Evolutionary conservation across 2,113 vertebrate species (phyloP).

Genomic region (Glaucomys volans): DNA sequence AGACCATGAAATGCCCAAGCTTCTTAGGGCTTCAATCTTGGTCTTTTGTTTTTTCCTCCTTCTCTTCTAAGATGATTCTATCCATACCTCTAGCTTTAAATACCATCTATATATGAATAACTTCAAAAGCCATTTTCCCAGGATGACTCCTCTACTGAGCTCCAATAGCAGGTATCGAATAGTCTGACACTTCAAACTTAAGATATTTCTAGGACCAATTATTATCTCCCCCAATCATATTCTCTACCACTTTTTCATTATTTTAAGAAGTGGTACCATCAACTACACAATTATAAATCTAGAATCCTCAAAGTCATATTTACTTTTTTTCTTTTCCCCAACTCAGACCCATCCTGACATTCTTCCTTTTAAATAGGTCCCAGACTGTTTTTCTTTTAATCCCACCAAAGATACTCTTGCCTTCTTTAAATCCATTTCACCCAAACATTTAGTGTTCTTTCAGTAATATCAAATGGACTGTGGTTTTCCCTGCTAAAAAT

Average conservation of each 20-base stretch:
- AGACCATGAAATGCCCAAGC: background rate
- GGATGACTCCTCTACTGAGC: background rate
- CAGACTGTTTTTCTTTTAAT: background rate
- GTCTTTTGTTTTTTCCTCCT: background rate
- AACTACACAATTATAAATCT: background rate
- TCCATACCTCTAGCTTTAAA: conserved; percentile 5
- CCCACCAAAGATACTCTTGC: background rate
- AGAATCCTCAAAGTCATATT: background rate
- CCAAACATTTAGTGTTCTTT: background rate
- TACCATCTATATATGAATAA: background rate
- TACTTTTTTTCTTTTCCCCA: background rate
- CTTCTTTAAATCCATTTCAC: background rate
- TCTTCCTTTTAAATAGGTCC: background rate
- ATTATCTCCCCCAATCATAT: background rate
- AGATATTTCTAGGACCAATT: background rate
- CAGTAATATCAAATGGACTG: background rate
- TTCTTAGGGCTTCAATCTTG: background rate
- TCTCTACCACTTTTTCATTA: background rate
- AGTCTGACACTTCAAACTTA: background rate
- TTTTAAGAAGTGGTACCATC: conserved; percentile 8
- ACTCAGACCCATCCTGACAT: background rate
- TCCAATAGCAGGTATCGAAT: background rate
- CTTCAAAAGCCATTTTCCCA: background rate
- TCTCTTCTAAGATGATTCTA: background rate
- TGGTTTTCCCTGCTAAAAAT: conserved; percentile 1